phyloP scores from a whole-genome alignment of 2,113 vertebrate genomes.

The Bucco capensis region DNA sequence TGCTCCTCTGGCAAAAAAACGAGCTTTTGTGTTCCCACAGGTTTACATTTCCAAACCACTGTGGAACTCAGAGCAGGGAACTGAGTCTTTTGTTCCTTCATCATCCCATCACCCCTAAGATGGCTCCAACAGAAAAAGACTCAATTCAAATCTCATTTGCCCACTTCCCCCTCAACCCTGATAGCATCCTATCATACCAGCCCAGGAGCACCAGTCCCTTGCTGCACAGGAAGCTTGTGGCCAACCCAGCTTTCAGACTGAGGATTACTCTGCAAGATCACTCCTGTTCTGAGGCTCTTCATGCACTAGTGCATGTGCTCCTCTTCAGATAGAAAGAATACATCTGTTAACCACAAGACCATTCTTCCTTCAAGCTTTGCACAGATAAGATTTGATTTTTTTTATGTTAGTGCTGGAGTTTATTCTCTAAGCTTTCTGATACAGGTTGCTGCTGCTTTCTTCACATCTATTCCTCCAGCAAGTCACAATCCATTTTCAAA shows the following conservation, averaged over 20 bases:
- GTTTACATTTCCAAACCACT: neutral
- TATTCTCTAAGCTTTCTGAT: neutral
- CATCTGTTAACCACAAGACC: neutral
- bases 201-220: fast-evolving
- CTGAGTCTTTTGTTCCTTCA: neutral
- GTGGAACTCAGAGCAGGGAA: neutral
- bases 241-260: fast-evolving
- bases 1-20: neutral
- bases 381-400: neutral
- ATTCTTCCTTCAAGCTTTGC: neutral
- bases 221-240: neutral
- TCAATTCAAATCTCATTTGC: neutral
- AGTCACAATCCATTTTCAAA: neutral
- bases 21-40: neutral
- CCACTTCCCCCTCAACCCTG: fast-evolving
- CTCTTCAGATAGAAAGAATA: neutral
- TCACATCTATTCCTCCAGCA: neutral
- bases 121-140: neutral
- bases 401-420: neutral
- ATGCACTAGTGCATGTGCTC: neutral
- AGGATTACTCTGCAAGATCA: neutral
- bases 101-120: neutral
- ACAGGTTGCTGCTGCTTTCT: neutral
- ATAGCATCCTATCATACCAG: fast-evolving
- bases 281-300: neutral